Evolutionary conservation across 2,888 invertebrate species (phyloP).

Genomic region (Suillia variegata): DNA sequence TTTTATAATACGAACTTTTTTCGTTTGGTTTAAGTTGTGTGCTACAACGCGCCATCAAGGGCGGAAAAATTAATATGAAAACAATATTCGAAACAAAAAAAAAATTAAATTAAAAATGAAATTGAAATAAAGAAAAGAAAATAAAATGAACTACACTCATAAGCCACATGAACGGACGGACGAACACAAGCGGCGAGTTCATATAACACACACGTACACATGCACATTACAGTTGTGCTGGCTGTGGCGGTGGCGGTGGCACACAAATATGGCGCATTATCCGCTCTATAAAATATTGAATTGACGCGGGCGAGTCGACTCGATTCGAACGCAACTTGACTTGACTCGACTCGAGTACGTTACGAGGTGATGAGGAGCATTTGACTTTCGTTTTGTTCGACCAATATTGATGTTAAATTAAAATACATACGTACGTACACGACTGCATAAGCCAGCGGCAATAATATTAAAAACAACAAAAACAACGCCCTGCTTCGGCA

Average conservation of each 20-base stretch:
- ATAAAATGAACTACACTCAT: too few relatives aligned
- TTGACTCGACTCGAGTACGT: background rate
- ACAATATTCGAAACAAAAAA: conserved; percentile 16
- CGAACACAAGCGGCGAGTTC: background rate
- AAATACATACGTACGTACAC: background rate
- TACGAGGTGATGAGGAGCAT: too few relatives aligned
- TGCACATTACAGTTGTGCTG: too few relatives aligned
- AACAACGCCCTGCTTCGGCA: too few relatives aligned
- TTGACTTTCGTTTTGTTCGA: background rate
- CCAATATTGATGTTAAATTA: background rate
- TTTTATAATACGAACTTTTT: too few relatives aligned
- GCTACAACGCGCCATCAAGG: conserved; percentile 17
- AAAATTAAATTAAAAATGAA: background rate
- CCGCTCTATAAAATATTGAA: conserved; percentile 16
- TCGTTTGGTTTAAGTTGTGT: background rate
- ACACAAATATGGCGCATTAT: conserved; percentile 17
- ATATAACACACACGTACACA: background rate
- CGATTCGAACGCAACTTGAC: too few relatives aligned
- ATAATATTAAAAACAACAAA: too few relatives aligned
- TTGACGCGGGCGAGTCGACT: background rate
- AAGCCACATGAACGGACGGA: too few relatives aligned
- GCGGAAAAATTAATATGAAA: conserved; percentile 28
- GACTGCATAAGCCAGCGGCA: background rate
- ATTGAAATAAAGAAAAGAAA: too few relatives aligned
- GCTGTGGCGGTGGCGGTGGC: background rate